Base-by-base conservation (phyloP, 2,113 vertebrate species). In the Equus przewalskii region DNA sequence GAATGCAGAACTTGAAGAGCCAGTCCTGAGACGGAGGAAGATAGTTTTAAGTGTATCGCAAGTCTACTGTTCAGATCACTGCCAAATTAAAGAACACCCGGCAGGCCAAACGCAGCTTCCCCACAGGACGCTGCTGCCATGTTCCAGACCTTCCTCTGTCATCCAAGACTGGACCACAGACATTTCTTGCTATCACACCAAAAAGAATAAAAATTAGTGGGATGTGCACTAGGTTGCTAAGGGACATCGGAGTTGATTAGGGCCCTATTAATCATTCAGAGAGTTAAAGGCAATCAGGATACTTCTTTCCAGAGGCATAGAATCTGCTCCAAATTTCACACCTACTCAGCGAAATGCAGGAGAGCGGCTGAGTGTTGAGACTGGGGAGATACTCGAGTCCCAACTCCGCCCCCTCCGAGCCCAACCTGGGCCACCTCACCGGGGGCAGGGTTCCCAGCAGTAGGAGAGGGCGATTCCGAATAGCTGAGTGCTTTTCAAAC, bases 1-100 rank as follows among this genome's bases (percentile, higher is more conserved):
- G 5, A 95, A 85, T 49, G 86, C 79, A 96, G 83, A 94, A 96
- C 92, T 22, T 28, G 94, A 96, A 88, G 54, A 97, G 89, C 96
- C 87, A 87, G 96, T 96, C 96, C 76, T 76, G 67, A 89, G 97
- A 88, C 51, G 89, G 24, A 87, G 54, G 72, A 70, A 41, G 44
- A 30, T 11, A 10, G 56, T 70, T 56, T 58, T 51, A 54, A 92
- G 33, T 28, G 56, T 28, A 54, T 44, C 85, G 62, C 13, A 67
- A 82, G n/a, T 21, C 60, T 70, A 15, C 10, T 5, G 5, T 36
- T 73, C 58, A 69, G 51, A 41, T 91, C 28, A 44, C 58, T 64
- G 30, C 56, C 49, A 44, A 89, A 92, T 70, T 30, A 41, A 93
- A 94, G 36, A 60, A 46, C 41, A 36, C 22, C 0, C 0, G 5